Base-by-base conservation (phyloP, 1,140 invertebrate species). In the Onthophagus taurus region DNA sequence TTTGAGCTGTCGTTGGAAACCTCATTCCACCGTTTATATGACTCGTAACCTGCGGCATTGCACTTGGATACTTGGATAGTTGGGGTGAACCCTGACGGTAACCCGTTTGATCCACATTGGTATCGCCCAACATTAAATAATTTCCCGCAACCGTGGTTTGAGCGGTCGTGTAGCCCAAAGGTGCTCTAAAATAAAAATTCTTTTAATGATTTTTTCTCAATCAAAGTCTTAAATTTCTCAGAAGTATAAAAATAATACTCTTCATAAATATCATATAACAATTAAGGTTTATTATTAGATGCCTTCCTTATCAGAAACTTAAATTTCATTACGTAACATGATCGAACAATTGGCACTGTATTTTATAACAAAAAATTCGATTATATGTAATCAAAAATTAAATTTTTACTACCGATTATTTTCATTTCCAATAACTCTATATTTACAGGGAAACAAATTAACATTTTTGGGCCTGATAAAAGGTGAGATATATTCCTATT, bases 21-120 rank as follows among this genome's bases (percentile, higher is more conserved):
- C 49, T 38, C 23, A 46, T 8, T 42, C 45, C 31, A 29, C 51
- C 47, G 44, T 50, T 51, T 38, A 56, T 21, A 36, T 53, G 52
- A 16, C 54, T 70, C n/a, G n/a, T n/a, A 8, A 74, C 72, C 38
- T 72, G 71, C 52, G 76, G 70, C 23, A 77, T 58, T 12, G 74
- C 72, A 33, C 73, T 72, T 43, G 73, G 72, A 51, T 71, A 72
- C 39, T 74, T 74, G n/a, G 59, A 35, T 31, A 35, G 34, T 34
- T 44, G 42, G 8, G 45, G 21, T 1, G 39, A 31, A 9, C 37
- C 47, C 36, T 44, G 44, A 8, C 52, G 53, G 18, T 54, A 52
- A 13, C 45, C 45, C 9, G 36, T 42, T 48, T 47, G 48, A 36
- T 44, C 30, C 23, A 48, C 13, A 16, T 20, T 45, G 29, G 41